These are phyloP conservation scores for Morpho helenor DNA, from an alignment of 2,888 invertebrate genomes.

Conservation along the genomic window DNA sequence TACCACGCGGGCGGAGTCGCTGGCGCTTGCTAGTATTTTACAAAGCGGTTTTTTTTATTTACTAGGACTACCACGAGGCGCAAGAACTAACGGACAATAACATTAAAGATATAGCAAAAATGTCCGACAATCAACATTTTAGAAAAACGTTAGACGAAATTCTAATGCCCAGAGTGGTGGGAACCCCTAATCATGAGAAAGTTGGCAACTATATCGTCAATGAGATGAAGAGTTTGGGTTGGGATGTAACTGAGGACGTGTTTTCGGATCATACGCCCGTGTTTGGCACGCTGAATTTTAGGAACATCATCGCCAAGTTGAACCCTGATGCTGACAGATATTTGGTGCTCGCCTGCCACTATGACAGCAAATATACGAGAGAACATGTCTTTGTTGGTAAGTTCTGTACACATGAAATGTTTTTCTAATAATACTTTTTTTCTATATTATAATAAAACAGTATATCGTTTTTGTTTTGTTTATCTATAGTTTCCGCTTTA, in stretches of 20 bases:
- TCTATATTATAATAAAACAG: too few relatives aligned
- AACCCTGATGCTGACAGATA: conserved; percentile 86
- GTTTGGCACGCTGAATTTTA: conserved; percentile 87
- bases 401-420: too few relatives aligned
- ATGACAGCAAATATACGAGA: conserved; percentile 92
- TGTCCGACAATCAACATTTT: conserved; percentile 81
- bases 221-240: conserved; percentile 83
- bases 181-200: conserved; percentile 84
- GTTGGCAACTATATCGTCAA: conserved; percentile 62
- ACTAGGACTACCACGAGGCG: conserved; percentile 76
- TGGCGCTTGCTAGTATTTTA: too few relatives aligned
- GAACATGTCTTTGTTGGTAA: conserved; percentile 81
- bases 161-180: conserved; percentile 91
- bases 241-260: conserved; percentile 87
- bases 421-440: too few relatives aligned
- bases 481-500: too few relatives aligned
- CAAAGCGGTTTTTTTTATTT: neutral
- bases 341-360: conserved; percentile 92
- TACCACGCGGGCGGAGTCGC: too few relatives aligned
- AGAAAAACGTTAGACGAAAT: conserved; percentile 85
- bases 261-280: conserved; percentile 87
- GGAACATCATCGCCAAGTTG: conserved; percentile 90
- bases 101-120: conserved; percentile 75
- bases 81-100: conserved; percentile 76
- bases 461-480: too few relatives aligned